phyloP scores from a whole-genome alignment of 2,888 invertebrate species.

The Lathronympha strigana region DNA sequence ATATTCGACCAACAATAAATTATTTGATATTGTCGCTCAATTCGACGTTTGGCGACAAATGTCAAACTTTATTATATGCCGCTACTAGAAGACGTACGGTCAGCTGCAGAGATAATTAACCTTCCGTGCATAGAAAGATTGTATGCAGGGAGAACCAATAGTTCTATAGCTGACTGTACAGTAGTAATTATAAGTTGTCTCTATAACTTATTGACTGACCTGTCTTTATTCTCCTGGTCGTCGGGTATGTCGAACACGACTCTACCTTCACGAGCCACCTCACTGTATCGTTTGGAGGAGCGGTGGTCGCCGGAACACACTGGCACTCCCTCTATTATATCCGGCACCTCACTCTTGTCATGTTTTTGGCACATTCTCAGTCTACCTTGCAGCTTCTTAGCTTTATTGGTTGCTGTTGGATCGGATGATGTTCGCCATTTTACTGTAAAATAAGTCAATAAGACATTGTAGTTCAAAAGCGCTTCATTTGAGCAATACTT shows the following conservation, averaged over 20 bases:
- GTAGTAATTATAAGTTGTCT: too few species aligned
- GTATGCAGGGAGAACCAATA: too few species aligned
- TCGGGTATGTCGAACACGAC: slow-evolving; percentile 72
- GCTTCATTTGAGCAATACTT: background rate
- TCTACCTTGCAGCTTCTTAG: slow-evolving; percentile 69
- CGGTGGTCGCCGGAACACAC: slow-evolving; percentile 74
- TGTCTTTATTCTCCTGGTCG: slow-evolving; percentile 63
- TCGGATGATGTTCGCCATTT: slow-evolving; percentile 74
- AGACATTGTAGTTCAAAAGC: background rate
- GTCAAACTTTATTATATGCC: too few species aligned
- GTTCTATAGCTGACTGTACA: too few species aligned
- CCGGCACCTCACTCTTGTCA: slow-evolving; percentile 80
- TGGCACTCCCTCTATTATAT: slow-evolving; percentile 81
- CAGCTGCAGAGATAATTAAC: too few species aligned
- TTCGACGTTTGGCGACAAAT: too few species aligned
- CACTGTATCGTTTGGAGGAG: slow-evolving; percentile 61
- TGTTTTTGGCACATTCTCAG: slow-evolving; percentile 73
- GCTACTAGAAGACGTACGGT: too few species aligned
- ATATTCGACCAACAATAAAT: too few species aligned
- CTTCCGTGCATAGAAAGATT: too few species aligned
- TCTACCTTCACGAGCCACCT: slow-evolving; percentile 55
- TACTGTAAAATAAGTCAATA: slow-evolving; percentile 53
- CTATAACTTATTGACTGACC: slow-evolving; percentile 54
- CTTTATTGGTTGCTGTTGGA: slow-evolving; percentile 66
- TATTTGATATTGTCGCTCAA: too few species aligned